phyloP scores from a whole-genome alignment of 2,888 invertebrate genomes.

The Phasia obesa region DNA sequence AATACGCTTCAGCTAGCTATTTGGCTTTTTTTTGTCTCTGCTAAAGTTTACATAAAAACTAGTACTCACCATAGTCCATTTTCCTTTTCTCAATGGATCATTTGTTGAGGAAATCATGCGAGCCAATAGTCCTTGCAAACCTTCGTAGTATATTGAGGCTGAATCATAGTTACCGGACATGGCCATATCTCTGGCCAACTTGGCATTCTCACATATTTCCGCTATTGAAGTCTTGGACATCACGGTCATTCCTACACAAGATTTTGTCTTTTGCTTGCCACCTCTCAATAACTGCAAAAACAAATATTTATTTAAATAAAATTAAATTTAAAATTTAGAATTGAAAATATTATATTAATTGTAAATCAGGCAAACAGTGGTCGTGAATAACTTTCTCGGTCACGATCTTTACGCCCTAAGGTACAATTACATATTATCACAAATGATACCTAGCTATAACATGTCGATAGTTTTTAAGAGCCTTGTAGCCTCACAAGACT shows the following conservation, averaged over 20 bases:
- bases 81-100: conserved; percentile 91
- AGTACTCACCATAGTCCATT: conserved; percentile 93
- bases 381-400: too few relatives aligned
- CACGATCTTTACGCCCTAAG: too few relatives aligned
- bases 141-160: conserved; percentile 96
- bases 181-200: conserved; percentile 96
- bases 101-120: conserved; percentile 90
- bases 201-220: conserved; percentile 97
- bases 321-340: too few relatives aligned
- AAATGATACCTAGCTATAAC: too few relatives aligned
- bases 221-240: conserved; percentile 93
- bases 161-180: conserved; percentile 97
- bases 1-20: too few relatives aligned
- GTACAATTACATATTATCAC: too few relatives aligned
- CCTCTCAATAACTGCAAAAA: conserved; percentile 80
- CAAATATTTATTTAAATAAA: background rate
- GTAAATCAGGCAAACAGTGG: too few relatives aligned
- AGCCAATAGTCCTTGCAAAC: conserved; percentile 95
- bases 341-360: too few relatives aligned
- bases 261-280: conserved; percentile 82
- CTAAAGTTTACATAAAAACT: too few relatives aligned
- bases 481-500: too few relatives aligned
- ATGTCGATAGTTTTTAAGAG: too few relatives aligned
- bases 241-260: conserved; percentile 86
- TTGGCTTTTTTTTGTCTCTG: too few relatives aligned